Conservation (phyloP, 2,888 invertebrate species). For the Cantharis flavilabris region DNA sequence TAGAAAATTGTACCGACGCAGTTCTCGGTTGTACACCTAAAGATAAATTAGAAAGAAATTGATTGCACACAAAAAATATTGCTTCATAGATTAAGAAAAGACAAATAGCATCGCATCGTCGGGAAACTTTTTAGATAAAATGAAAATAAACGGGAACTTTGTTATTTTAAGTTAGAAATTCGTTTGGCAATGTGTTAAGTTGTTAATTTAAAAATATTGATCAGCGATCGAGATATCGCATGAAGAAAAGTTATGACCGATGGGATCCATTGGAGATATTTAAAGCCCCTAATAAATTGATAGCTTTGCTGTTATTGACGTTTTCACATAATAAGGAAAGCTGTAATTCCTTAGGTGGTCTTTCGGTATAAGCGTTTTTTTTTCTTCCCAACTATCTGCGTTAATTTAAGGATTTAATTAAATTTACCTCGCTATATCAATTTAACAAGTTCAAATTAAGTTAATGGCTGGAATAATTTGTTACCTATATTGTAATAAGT, state of each 20-base stretch:
- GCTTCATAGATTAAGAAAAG: neutral
- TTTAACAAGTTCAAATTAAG: neutral
- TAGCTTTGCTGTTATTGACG: conserved; percentile 1
- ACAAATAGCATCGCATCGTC: neutral
- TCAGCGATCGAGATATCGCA: neutral
- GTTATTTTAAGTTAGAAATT: neutral
- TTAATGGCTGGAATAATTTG: neutral
- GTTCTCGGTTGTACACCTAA: neutral
- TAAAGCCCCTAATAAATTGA: conserved; percentile 12
- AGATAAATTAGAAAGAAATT: neutral
- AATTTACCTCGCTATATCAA: neutral
- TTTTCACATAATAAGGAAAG: conserved; percentile 8
- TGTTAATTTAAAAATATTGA: neutral
- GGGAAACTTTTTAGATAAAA: neutral
- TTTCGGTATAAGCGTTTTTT: neutral
- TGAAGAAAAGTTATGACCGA: neutral
- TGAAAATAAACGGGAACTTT: neutral
- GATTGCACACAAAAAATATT: neutral
- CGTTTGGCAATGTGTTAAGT: neutral
- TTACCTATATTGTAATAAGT: neutral
- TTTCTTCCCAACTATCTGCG: neutral
- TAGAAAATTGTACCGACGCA: neutral
- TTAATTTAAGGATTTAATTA: neutral
- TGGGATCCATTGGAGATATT: neutral
- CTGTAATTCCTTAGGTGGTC: neutral